Evolutionary conservation across 2,113 vertebrate genomes (phyloP), one percentile per base, ranked within the genome.

Genomic region (Rhinogobius similis): DNA sequence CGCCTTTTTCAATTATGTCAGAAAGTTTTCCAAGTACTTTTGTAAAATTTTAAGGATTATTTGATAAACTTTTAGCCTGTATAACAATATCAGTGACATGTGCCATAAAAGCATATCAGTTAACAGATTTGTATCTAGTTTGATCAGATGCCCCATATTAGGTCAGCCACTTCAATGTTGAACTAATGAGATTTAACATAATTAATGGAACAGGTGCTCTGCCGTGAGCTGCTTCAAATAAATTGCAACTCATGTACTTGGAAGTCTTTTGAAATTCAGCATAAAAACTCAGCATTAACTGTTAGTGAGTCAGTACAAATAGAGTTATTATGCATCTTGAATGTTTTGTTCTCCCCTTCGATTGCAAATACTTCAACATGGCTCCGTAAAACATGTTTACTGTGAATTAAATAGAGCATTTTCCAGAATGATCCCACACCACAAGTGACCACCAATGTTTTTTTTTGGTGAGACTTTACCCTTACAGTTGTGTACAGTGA

Each of bases 401-500:
- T n/a, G 18, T 20, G 5, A n/a, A 9, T n/a, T 48, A 7, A n/a
- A 20, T 20, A 2, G 44, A 48, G 20, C n/a, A 1, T 48, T n/a
- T 48, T n/a, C n/a, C 18, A 48, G 46, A 48, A n/a, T 48, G 46
- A 48, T 20, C 44, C 44, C 4, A 8, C 44, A 48, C 18, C 44
- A 8, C 46, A 20, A 48, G 20, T 48, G 46, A 20, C 44, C 44
- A 20, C 44, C 16, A 53, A 10, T 53, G 52, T 5, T 55, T 55
- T 5, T 55, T 55, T 55, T 55, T 55, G 1, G 12, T 12, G 52
- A 55, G 52, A 53, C 16, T 58, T 29, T 71, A 46, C 32, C n/a
- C 32, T 50, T 52, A 41, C 50, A 53, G 48, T 65, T 53, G 11
- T 29, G 38, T 62, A 68, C 58, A 63, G 59, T 64, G 65, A 39